Evolutionary conservation across 2,888 invertebrate species (phyloP).

Genomic region (Magallana nippona): DNA sequence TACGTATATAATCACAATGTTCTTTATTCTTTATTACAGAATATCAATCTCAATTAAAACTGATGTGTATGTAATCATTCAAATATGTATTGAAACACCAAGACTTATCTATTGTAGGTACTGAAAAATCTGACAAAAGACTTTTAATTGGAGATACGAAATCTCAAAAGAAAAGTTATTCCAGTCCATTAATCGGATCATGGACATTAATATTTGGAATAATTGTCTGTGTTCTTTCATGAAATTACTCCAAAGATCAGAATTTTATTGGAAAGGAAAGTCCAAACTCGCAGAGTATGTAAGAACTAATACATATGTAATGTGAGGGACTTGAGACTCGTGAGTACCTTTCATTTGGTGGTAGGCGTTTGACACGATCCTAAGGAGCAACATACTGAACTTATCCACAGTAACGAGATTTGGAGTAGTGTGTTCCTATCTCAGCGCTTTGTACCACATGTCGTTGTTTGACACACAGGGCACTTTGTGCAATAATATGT

Average conservation of each 20-base stretch:
- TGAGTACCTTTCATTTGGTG: too few relatives aligned
- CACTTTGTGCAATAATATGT: constrained; percentile 5
- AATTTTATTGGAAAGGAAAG: too few relatives aligned
- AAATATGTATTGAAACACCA: too few relatives aligned
- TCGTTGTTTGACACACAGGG: neutral
- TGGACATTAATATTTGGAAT: constrained; percentile 23
- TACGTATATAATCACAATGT: too few relatives aligned
- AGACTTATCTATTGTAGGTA: neutral
- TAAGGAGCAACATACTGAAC: neutral
- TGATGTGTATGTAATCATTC: too few relatives aligned
- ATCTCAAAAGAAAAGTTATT: neutral
- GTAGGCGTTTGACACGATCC: too few relatives aligned
- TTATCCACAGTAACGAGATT: neutral
- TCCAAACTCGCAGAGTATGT: too few relatives aligned
- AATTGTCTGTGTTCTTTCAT: neutral
- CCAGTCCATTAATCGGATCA: neutral
- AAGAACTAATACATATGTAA: too few relatives aligned
- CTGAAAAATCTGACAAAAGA: neutral
- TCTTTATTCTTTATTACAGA: too few relatives aligned
- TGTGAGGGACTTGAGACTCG: too few relatives aligned
- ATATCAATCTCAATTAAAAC: too few relatives aligned
- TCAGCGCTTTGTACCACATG: neutral
- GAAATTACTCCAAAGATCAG: neutral
- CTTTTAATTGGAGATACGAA: neutral
- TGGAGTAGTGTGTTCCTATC: neutral